Evolutionary conservation across 2,888 invertebrate species (phyloP).

Genomic region (Spisula solida): DNA sequence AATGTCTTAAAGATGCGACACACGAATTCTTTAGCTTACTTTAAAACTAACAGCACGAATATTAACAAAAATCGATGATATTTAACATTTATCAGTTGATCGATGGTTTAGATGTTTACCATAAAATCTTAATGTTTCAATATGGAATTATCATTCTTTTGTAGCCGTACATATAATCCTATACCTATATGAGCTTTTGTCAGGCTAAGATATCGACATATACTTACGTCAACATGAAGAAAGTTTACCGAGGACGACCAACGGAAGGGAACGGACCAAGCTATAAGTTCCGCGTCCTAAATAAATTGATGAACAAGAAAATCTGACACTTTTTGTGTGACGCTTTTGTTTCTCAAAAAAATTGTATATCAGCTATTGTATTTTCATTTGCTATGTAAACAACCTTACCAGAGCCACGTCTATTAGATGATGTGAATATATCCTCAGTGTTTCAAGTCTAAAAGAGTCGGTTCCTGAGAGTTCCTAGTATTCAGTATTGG

Average conservation of each 20-base stretch:
- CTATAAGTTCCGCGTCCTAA: neutral
- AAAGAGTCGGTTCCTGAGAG: too few species aligned
- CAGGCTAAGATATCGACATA: neutral
- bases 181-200: neutral
- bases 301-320: neutral
- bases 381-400: too few species aligned
- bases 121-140: slow-evolving; percentile 17
- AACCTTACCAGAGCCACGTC: too few species aligned
- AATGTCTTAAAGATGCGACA: neutral
- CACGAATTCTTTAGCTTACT: neutral
- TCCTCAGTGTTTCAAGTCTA: too few species aligned
- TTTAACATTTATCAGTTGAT: slow-evolving; percentile 29
- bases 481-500: too few species aligned
- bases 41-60: neutral
- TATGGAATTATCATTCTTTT: slow-evolving; percentile 33
- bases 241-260: neutral
- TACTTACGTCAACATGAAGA: slow-evolving; percentile 4
- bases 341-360: too few species aligned
- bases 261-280: slow-evolving; percentile 6
- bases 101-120: slow-evolving; percentile 15
- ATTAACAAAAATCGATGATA: slow-evolving; percentile 16
- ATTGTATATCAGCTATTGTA: too few species aligned
- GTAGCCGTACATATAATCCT: neutral
- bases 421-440: too few species aligned
- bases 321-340: neutral